Base-by-base conservation (phyloP, 2,888 invertebrate species). In the Ornithoptera alexandrae region DNA sequence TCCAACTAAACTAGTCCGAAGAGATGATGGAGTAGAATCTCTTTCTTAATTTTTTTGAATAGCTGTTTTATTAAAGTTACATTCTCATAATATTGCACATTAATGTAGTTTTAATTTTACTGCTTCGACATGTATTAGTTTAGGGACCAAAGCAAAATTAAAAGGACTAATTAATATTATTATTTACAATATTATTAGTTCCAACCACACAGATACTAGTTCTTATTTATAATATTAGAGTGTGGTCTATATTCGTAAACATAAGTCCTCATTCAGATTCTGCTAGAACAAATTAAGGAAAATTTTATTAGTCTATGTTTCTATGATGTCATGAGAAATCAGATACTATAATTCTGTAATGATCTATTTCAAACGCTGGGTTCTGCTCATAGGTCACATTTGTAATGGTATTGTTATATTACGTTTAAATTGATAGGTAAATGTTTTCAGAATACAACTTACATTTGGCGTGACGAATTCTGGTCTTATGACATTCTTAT, bases 381-480 rank as follows among this genome's bases (percentile, higher is more conserved):
- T 46, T 46, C 15, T 15, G 46, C 46, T 12, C n/a, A 56, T 56
- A 20, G 20, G 20, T n/a, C 56, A 56, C n/a, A n/a, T n/a, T 56
- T 20, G 20, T 56, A n/a, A 56, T 10, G 56, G 8, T 20, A 10
- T 56, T 56, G 56, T 56, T 20, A 56, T 56, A 20, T 56, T 56
- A 56, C 8, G 7, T 20, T 20, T 2, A 12, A 15, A 46, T 46
- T 46, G 15, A 46, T 39, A 46, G 15, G 42, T 46, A 62, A 15
- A 62, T 42, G 15, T 20, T 64, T 30, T 50, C 2, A 46, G 1
- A 46, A 60, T 18, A 63, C 56, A 50, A 88, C 92, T 90, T 74
- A 92, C 92, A 77, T 81, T 88, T 12, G 94, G 90, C 53, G 95
- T 95, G 65, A 95, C 93, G 75, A 95, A 93, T 85, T 97, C 97